phyloP scores from a whole-genome alignment of 2,113 vertebrate species.

The Psilopsiagon aurifrons region DNA sequence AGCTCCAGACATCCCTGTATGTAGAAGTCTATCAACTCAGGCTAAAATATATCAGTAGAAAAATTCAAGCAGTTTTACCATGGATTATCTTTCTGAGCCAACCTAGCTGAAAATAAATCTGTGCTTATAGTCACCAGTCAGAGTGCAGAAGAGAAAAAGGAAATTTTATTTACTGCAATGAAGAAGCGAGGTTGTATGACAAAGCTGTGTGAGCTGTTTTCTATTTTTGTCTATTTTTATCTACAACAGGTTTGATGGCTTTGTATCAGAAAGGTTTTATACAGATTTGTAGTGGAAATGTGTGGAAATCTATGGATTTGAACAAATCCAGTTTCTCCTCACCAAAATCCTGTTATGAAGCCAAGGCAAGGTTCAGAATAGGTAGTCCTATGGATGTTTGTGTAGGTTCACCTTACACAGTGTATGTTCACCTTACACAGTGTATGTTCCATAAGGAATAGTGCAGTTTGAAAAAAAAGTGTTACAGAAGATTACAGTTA shows the following conservation, averaged over 20 bases:
- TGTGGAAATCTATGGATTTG: not conserved
- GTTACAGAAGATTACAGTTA: not conserved
- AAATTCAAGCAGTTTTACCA: not conserved
- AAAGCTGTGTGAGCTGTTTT: not conserved
- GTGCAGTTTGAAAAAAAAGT: not conserved
- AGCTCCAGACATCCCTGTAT: not conserved
- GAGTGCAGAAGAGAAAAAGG: not conserved
- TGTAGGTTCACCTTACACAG: not conserved
- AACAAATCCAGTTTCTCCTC: not conserved
- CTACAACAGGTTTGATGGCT: not conserved
- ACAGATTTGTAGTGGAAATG: not conserved
- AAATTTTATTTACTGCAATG: not conserved
- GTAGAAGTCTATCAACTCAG: not conserved
- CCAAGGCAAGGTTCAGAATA: not conserved
- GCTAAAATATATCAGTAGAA: not conserved
- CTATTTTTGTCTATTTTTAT: not conserved
- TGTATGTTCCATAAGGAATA: not conserved
- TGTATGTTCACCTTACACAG: not conserved
- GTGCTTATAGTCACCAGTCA: not conserved
- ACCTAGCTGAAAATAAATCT: not conserved
- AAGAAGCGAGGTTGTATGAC: not conserved
- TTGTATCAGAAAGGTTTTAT: not conserved
- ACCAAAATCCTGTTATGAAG: not conserved
- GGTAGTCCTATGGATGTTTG: not conserved
- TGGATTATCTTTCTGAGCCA: not conserved